Evolutionary conservation across 2,113 vertebrate species (phyloP), one percentile per base, ranked within the genome.

Genomic region (Suncus etruscus): DNA sequence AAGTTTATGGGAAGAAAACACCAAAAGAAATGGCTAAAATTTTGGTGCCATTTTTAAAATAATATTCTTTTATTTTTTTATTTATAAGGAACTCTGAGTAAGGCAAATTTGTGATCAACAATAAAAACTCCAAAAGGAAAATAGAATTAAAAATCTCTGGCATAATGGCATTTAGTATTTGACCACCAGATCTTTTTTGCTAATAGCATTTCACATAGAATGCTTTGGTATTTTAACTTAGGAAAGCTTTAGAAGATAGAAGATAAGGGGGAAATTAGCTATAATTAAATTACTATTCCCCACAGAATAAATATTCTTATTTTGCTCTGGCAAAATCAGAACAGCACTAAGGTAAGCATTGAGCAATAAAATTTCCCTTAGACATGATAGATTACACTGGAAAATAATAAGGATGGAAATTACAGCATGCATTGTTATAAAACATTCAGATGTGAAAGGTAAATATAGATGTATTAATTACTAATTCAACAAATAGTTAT

Each of bases 231-330:
- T n/a, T 94, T 24, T 87, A 84, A 7, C 58, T 83, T 27, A 24
- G 11, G 27, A 6, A 2, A 31, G 32, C 14, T 14, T 9, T 29
- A 27, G 12, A 32, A 9, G 16, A 50, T 27, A 0, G 29, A 27
- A 70, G 70, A 58, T 16, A 80, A 72, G 7, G 24, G 18, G 63
- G 72, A 12, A 47, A 14, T 0, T 32, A 78, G 77, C 15, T 48
- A 18, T 75, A 77, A 85, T 91, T 91, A 94, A 73, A 6, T 87
- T 90, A 20, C 14, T 89, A 69, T 88, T 82, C 24, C 29, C 11
- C 3, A 0, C 16, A 31, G 16, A 88, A 27, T 6, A 29, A 48
- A 29, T 10, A 75, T 82, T 66, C 48, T 90, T 74, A 73, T 15
- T 74, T 51, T 54, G 8, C 93, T 63, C 47, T 69, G 51, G 9